Conservation (phyloP, 2,797 vertebrate genomes). For the Pseudomugil tenellus region DNA sequence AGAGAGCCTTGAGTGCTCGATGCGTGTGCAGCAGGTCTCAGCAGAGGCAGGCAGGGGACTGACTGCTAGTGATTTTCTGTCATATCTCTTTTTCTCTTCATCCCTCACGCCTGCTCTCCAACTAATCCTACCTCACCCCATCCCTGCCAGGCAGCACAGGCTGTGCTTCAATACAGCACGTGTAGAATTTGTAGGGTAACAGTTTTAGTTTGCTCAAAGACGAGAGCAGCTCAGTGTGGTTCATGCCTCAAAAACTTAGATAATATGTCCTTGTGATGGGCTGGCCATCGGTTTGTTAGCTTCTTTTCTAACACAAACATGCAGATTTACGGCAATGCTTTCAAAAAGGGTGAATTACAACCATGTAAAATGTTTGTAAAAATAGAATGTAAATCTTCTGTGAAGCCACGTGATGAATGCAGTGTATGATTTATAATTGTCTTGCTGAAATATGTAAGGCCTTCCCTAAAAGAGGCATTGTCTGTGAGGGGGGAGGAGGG, state of each 20-base stretch:
- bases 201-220: slow-evolving; percentile 21
- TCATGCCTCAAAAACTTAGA: slow-evolving; percentile 6
- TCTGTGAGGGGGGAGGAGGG: too few species aligned
- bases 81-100: slow-evolving; percentile 75
- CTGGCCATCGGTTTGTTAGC: neutral
- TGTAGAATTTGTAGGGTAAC: slow-evolving; percentile 7
- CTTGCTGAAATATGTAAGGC: too few species aligned
- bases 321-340: neutral
- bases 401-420: too few species aligned
- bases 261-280: neutral
- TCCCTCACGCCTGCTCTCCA: slow-evolving; percentile 65
- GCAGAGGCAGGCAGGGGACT: slow-evolving; percentile 58
- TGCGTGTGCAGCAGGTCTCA: slow-evolving; percentile 61
- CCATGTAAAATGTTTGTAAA: too few species aligned
- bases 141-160: slow-evolving; percentile 36
- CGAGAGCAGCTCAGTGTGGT: neutral
- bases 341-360: neutral
- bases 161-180: slow-evolving; percentile 9
- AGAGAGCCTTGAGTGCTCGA: slow-evolving; percentile 50
- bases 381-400: too few species aligned
- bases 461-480: too few species aligned
- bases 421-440: too few species aligned
- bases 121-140: slow-evolving; percentile 28
- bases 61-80: slow-evolving; percentile 77
- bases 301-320: neutral